A percentile compares a stretch with the other conserved stretches of the same genome.
Conservation (phyloP, 1,140 invertebrate species). For the Drosophila orena region DNA sequence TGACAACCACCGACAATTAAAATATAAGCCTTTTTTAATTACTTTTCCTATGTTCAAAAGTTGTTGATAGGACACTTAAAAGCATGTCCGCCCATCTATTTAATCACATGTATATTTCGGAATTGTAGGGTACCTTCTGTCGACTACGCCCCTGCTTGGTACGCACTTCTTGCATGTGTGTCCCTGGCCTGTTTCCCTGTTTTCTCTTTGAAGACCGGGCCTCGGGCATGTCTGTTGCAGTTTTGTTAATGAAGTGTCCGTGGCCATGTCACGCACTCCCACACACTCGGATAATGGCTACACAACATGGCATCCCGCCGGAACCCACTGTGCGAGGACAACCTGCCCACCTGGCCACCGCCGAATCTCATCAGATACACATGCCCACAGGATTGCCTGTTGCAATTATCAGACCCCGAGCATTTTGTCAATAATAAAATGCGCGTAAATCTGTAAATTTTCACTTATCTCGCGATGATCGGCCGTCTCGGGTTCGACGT, state of each 20-base stretch:
- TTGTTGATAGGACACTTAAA: background rate
- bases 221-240: constrained; percentile 20
- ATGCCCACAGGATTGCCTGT: background rate
- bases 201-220: background rate
- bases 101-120: constrained; percentile 13
- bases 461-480: constrained; percentile 32
- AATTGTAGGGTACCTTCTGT: constrained; percentile 9
- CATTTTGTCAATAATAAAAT: constrained; percentile 58
- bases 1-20: no score
- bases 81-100: background rate
- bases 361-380: constrained; percentile 48
- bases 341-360: constrained; percentile 25
- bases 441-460: constrained; percentile 56
- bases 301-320: constrained; percentile 1
- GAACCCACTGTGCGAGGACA: constrained; percentile 9
- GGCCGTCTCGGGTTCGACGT: constrained; percentile 46
- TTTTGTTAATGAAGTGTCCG: constrained; percentile 62
- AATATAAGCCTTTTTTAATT: no score
- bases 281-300: constrained; percentile 14
- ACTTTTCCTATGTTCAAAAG: no score
- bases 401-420: constrained; percentile 43
- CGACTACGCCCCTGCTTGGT: constrained; percentile 12
- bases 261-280: constrained; percentile 45
- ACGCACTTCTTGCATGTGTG: constrained; percentile 26
- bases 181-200: constrained; percentile 2